Base-by-base conservation (phyloP, 2,113 vertebrate genomes). In the Equus quagga region DNA sequence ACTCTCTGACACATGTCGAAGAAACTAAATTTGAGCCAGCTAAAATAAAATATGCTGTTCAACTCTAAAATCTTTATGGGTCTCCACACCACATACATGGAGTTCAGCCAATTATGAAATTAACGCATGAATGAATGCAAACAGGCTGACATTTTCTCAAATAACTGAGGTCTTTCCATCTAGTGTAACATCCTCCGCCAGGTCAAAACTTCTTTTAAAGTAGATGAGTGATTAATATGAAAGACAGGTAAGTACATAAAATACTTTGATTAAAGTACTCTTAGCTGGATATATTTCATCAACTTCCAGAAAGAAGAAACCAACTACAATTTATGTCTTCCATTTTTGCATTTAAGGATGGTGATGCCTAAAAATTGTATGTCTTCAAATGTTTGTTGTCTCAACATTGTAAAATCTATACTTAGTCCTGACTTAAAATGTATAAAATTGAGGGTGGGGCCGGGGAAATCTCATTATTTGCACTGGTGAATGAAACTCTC, bases 171-270 rank as follows among this genome's bases (percentile, higher is more conserved):
- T 84, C 87, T 82, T 79, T 54, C 8, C 0, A 75, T 54, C 49
- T 49, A 56, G 15, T 56, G 12, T 82, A 44, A 91, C 84, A 91
- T 75, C 67, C 31, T 80, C 60, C 49, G 78, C 41, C 70, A 79
- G 65, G 82, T 96, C 70, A 95, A 54, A 94, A 60, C 8, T 26
- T 44, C 88, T 85, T 72, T 93, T 92, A 60, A 88, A 81, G 80
- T 72, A 87, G 54, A 58, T 46, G 41, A 85, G 14, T 67, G 62
- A 73, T 81, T 93, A 33, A 54, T 84, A 62, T 85, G 85, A 78
- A 92, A 92, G 64, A 33, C 7, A 79, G 31, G 0, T 1, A 88
- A 36, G 41, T 62, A 41, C 12, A 44, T n/a, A 49, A 60, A 65
- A 49, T 21, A 70, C 56, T 80, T 78, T 81, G 41, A 94, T 92